These are phyloP conservation scores for Neodiprion fabricii DNA, from an alignment of 1,140 invertebrate genomes.

Conservation along the genomic window DNA sequence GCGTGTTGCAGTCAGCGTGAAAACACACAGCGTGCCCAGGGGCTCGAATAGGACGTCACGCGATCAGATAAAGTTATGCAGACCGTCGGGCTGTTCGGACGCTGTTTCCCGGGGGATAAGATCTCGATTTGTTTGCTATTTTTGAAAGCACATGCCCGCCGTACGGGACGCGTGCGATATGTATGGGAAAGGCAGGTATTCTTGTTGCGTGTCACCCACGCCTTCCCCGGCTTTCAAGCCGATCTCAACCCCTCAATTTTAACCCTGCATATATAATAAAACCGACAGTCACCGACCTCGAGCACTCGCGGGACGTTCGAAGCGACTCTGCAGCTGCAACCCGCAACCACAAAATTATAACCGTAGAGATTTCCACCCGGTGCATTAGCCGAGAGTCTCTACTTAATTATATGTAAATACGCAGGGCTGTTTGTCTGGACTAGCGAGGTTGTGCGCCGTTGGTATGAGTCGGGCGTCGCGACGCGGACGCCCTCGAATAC, in stretches of 20 bases:
- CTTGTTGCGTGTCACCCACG: too few species aligned
- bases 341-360: slow-evolving; percentile 9
- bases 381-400: background rate
- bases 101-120: background rate
- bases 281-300: background rate
- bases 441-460: background rate
- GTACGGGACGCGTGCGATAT: too few species aligned
- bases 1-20: background rate
- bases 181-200: too few species aligned
- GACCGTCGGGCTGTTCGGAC: background rate
- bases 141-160: background rate
- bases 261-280: too few species aligned
- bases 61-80: slow-evolving; percentile 41
- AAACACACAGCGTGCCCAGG: background rate
- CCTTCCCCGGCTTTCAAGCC: too few species aligned
- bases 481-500: slow-evolving; percentile 12
- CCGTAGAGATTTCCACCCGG: background rate
- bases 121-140: background rate
- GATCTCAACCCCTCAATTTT: too few species aligned
- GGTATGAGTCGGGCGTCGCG: background rate
- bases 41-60: slow-evolving; percentile 28
- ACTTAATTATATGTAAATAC: slow-evolving; percentile 18
- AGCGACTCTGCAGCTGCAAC: background rate
- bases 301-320: background rate
- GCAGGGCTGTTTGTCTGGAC: slow-evolving; percentile 8